phyloP scores from a whole-genome alignment of 2,797 vertebrate species.

The Mus spretus region DNA sequence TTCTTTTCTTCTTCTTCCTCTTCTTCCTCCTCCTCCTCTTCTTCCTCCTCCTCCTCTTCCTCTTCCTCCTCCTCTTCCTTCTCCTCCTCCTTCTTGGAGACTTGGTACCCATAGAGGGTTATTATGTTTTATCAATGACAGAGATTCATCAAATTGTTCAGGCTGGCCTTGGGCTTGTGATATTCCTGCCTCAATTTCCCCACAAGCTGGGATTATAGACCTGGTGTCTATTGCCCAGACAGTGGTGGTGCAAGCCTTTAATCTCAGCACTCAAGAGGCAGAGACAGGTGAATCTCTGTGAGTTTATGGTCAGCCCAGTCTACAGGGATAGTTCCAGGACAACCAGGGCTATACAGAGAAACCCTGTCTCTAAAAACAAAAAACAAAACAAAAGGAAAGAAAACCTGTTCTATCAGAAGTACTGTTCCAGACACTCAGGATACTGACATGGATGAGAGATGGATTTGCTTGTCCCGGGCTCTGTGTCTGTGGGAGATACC shows the following conservation, averaged over 20 bases:
- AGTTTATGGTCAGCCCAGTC: not conserved
- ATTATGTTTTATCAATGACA: not conserved
- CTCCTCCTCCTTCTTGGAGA: not conserved
- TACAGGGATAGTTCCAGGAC: not conserved
- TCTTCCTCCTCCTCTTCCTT: accelerated
- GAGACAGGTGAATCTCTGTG: not conserved
- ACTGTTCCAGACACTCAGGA: not conserved
- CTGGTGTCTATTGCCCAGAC: not conserved
- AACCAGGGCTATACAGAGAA: not conserved
- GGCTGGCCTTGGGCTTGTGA: not conserved
- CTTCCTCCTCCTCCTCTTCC: accelerated
- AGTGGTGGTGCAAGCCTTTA: not conserved
- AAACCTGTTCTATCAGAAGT: not conserved
- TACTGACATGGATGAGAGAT: not conserved
- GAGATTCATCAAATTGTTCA: not conserved
- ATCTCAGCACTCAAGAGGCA: not conserved
- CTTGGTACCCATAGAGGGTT: not conserved
- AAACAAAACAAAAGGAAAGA: not conserved
- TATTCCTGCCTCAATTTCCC: not conserved
- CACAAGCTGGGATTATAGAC: not conserved
- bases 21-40: accelerated
- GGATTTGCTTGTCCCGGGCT: not conserved
- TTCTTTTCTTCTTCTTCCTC: accelerated
- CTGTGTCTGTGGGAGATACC: not conserved
- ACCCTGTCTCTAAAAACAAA: not conserved